Evolutionary conservation across 2,113 vertebrate species (phyloP).

Genomic region (Bufo bufo): DNA sequence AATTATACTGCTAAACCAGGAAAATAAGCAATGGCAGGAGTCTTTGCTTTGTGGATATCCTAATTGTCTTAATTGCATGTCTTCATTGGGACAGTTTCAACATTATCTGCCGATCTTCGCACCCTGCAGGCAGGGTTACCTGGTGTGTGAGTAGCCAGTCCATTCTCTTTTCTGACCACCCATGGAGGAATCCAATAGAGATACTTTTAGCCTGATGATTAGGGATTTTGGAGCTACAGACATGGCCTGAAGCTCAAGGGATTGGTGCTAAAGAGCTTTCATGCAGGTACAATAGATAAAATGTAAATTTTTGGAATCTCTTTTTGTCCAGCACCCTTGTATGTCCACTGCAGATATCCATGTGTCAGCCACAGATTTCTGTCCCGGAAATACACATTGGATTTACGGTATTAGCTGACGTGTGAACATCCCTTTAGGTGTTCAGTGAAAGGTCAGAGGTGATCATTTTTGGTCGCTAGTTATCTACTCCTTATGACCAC

Average conservation of each 20-base stretch:
- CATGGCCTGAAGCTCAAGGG: constrained; percentile 2
- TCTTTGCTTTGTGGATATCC: background rate
- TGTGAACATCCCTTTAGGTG: too few species aligned
- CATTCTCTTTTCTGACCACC: constrained; percentile 28
- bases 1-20: background rate
- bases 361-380: too few species aligned
- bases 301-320: too few species aligned
- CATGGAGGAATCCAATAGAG: background rate
- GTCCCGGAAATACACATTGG: too few species aligned
- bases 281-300: background rate
- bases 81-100: background rate
- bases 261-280: background rate
- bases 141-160: background rate
- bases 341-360: too few species aligned
- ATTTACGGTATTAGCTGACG: too few species aligned
- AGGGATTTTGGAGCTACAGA: background rate
- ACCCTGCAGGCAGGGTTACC: constrained; percentile 38
- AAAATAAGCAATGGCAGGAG: background rate
- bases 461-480: too few species aligned
- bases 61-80: constrained; percentile 31
- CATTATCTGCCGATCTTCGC: constrained; percentile 8
- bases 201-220: background rate
- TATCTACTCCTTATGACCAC: too few species aligned
- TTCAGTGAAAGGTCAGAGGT: too few species aligned
- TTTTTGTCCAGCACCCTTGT: too few species aligned